phyloP scores from a whole-genome alignment of 1,140 invertebrate genomes.

The Drosophila oshimai region DNA sequence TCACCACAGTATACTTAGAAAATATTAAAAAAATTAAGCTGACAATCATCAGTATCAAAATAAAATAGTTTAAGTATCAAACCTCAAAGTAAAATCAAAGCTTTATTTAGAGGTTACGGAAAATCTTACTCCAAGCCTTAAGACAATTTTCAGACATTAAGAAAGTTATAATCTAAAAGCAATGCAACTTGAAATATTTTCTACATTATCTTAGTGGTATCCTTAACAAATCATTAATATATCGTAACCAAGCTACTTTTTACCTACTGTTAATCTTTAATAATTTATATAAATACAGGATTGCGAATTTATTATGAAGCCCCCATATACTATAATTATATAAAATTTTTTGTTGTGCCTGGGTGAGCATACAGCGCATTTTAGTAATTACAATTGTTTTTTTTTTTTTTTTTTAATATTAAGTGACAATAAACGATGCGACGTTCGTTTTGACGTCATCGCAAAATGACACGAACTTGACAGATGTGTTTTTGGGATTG shows the following conservation, averaged over 20 bases:
- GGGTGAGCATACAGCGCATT: slow-evolving; percentile 30
- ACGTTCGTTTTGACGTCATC: slow-evolving; percentile 43
- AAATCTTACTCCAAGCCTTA: neutral
- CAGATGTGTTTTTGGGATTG: neutral
- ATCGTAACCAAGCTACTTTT: neutral
- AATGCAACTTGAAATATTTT: neutral
- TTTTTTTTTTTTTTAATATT: slow-evolving; percentile 22
- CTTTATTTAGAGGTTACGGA: neutral
- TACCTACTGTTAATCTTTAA: neutral
- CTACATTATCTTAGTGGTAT: neutral
- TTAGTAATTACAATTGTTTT: slow-evolving; percentile 38
- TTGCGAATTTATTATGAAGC: slow-evolving; percentile 15
- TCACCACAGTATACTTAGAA: no score
- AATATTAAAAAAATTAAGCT: neutral
- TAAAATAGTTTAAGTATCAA: neutral
- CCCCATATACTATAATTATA: neutral
- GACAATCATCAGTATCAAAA: neutral
- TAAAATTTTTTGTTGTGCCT: slow-evolving; percentile 7
- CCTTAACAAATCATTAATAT: neutral
- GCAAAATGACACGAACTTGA: slow-evolving; percentile 3
- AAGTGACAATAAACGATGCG: slow-evolving; percentile 39
- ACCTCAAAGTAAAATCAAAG: neutral
- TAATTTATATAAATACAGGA: neutral
- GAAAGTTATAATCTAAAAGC: neutral
- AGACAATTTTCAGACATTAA: neutral